phyloP scores from a whole-genome alignment of 2,888 invertebrate genomes.

The Liodrosophila aerea region DNA sequence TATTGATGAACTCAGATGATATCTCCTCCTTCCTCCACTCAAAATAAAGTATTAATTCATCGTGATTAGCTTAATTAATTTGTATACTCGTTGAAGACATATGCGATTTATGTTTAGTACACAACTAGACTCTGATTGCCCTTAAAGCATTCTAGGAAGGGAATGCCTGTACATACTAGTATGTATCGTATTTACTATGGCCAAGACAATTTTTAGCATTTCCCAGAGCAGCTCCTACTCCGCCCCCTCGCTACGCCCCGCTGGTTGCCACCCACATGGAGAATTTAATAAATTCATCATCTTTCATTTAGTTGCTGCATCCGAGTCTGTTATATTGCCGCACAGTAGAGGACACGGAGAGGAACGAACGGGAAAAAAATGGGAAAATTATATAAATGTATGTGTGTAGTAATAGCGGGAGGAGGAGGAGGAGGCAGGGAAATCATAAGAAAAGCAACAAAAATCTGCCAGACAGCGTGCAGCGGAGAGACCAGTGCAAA shows the following conservation, averaged over 20 bases:
- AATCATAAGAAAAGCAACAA: constrained; percentile 14
- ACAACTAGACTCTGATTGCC: too few relatives aligned
- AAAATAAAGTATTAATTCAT: too few relatives aligned
- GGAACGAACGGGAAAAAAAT: not conserved
- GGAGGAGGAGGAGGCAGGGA: not conserved
- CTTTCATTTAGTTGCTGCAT: constrained; percentile 68
- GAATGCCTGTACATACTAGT: constrained; percentile 8
- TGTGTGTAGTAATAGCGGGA: constrained; percentile 29
- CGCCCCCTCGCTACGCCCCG: not conserved
- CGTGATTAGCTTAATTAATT: too few relatives aligned
- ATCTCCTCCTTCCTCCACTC: too few relatives aligned
- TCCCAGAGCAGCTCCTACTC: not conserved
- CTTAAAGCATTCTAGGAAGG: constrained; percentile 16
- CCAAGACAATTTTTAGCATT: constrained; percentile 3
- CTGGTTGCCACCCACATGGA: constrained; percentile 34
- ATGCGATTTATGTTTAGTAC: too few relatives aligned
- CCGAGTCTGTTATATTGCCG: constrained; percentile 48
- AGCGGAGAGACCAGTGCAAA: constrained; percentile 35
- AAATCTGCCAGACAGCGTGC: constrained; percentile 41
- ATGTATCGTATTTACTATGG: constrained; percentile 39
- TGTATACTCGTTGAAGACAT: too few relatives aligned
- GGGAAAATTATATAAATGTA: constrained; percentile 40
- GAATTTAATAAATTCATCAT: constrained; percentile 76
- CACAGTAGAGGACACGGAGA: constrained; percentile 1
- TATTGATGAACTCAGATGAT: too few relatives aligned